Evolutionary conservation across 2,888 invertebrate species (phyloP).

Genomic region (Leptinotarsa juncta): DNA sequence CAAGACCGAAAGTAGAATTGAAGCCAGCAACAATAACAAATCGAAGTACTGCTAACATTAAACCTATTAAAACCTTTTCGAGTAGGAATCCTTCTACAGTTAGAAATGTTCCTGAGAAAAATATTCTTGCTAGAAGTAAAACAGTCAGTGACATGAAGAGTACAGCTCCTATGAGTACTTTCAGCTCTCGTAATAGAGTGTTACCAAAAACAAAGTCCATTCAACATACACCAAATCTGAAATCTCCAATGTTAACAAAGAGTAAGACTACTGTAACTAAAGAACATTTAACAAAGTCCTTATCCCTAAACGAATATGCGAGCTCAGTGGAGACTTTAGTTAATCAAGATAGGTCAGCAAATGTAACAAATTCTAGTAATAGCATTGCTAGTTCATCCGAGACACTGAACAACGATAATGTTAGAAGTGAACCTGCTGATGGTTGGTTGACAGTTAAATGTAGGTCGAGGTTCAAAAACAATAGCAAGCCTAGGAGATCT

Average conservation of each 20-base stretch:
- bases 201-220: conserved; percentile 30
- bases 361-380: conserved; percentile 57
- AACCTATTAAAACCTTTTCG: conserved; percentile 29
- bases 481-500: conserved; percentile 66
- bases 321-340: conserved; percentile 64
- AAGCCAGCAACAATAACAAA: conserved; percentile 43
- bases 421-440: conserved; percentile 68
- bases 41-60: conserved; percentile 34
- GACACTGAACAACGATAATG: conserved; percentile 70
- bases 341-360: conserved; percentile 56
- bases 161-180: conserved; percentile 12
- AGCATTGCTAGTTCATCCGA: conserved; percentile 70
- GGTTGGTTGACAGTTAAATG: conserved; percentile 94
- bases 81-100: background rate
- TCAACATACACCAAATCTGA: background rate
- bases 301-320: conserved; percentile 54
- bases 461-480: conserved; percentile 71
- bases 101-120: conserved; percentile 28
- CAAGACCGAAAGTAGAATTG: conserved; percentile 56
- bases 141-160: conserved; percentile 64
- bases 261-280: conserved; percentile 55
- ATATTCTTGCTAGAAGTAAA: conserved; percentile 59
- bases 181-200: conserved; percentile 2
- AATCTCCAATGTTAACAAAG: conserved; percentile 43
- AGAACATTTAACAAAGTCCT: conserved; percentile 52